Percentiles rank a stretch among this genome's conserved stretches.
These are phyloP conservation scores for Anticlea derivata DNA, from an alignment of 2,888 invertebrate genomes.

Conservation along the genomic window DNA sequence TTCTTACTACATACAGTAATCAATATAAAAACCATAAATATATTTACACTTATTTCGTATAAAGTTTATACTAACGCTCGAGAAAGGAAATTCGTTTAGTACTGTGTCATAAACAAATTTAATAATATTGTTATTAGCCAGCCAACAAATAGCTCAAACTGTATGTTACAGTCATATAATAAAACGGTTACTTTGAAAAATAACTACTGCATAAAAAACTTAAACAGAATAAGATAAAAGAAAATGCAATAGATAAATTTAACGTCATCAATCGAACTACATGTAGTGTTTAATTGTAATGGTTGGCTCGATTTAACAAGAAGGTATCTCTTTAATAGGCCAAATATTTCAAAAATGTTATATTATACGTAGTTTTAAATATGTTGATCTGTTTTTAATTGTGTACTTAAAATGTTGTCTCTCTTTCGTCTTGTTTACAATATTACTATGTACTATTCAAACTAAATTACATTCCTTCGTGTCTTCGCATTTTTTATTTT, in stretches of 20 bases:
- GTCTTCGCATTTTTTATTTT: slow-evolving; percentile 26
- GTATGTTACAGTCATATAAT: slow-evolving; percentile 12
- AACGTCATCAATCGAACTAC: no score
- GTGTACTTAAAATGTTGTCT: slow-evolving; percentile 36
- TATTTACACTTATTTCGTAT: neutral
- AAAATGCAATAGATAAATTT: no score
- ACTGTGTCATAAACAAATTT: neutral
- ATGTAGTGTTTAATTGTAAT: no score
- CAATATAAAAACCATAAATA: slow-evolving; percentile 17
- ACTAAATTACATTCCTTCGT: slow-evolving; percentile 33
- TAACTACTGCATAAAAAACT: neutral
- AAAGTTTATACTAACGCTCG: neutral
- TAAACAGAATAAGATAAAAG: no score
- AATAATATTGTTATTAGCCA: no score
- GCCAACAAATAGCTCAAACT: neutral
- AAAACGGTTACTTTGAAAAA: slow-evolving; percentile 12
- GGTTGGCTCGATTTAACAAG: neutral
- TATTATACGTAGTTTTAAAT: slow-evolving; percentile 19
- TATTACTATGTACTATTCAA: slow-evolving; percentile 15
- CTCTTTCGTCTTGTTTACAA: slow-evolving; percentile 18
- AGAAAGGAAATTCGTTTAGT: neutral
- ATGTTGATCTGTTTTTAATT: slow-evolving; percentile 31
- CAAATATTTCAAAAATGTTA: slow-evolving; percentile 39
- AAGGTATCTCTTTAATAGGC: slow-evolving; percentile 19
- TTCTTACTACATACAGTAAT: slow-evolving; percentile 3